Evolutionary conservation across 2,888 invertebrate species (phyloP).

Genomic region (Eulithis testata): DNA sequence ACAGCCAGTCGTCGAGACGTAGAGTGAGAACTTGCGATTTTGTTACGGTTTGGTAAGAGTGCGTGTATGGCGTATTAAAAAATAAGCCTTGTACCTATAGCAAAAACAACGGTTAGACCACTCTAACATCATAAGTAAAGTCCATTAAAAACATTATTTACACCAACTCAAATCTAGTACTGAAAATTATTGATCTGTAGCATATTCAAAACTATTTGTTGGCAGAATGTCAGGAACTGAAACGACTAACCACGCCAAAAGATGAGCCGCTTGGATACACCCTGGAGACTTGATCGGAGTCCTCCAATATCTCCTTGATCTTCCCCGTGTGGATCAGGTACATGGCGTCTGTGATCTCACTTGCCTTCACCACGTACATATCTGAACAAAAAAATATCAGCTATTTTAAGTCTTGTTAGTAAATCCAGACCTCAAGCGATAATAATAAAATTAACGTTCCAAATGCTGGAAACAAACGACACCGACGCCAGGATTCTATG

Average conservation of each 20-base stretch:
- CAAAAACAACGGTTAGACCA: background rate
- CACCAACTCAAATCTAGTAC: too few relatives aligned
- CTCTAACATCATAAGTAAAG: background rate
- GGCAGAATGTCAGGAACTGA: background rate
- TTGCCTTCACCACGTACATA: slow-evolving; percentile 70
- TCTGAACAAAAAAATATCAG: slow-evolving; percentile 43
- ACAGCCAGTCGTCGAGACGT: slow-evolving; percentile 62
- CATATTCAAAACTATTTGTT: slow-evolving; percentile 1
- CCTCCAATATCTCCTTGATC: slow-evolving; percentile 54
- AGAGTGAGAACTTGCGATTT: slow-evolving; percentile 68
- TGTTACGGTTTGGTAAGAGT: slow-evolving; percentile 60
- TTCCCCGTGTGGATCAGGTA: slow-evolving; percentile 69
- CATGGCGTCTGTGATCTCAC: slow-evolving; percentile 70
- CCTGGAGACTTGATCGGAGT: slow-evolving; percentile 33
- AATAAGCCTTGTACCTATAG: slow-evolving; percentile 64
- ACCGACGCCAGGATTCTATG: too few relatives aligned
- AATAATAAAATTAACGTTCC: too few relatives aligned
- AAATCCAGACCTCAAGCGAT: too few relatives aligned
- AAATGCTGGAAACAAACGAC: too few relatives aligned
- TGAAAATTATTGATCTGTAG: too few relatives aligned
- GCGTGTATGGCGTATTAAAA: slow-evolving; percentile 55
- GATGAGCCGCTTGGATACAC: slow-evolving; percentile 55
- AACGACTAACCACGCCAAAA: slow-evolving; percentile 63
- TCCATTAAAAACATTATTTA: background rate
- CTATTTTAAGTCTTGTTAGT: too few relatives aligned